A percentile compares a stretch with the other conserved stretches of the same genome.
phyloP scores from a whole-genome alignment of 2,888 invertebrate genomes.

The Pseudococcus jackbeardsleyi region DNA sequence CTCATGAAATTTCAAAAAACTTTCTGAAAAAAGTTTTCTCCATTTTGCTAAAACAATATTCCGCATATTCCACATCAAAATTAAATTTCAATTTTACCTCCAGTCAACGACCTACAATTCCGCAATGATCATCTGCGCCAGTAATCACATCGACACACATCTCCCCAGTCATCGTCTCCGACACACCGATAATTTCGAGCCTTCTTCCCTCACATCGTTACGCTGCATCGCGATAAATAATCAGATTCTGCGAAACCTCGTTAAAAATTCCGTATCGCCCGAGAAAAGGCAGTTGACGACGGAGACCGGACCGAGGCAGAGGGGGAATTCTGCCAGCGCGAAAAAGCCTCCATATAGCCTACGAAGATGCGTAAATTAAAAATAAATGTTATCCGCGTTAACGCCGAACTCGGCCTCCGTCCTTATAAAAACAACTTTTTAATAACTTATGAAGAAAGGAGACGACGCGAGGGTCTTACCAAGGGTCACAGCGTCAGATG shows the following conservation, averaged over 20 bases:
- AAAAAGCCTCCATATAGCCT: not conserved
- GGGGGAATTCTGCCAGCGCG: not conserved
- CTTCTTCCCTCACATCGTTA: not conserved
- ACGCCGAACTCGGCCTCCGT: slow-evolving; percentile 1
- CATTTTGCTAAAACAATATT: no score
- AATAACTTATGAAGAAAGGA: slow-evolving; percentile 23
- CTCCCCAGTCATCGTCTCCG: no score
- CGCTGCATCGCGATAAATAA: not conserved
- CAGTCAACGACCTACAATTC: no score
- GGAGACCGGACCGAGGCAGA: no score
- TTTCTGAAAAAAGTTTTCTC: no score
- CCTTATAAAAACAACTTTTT: slow-evolving; percentile 43
- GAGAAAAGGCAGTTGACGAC: not conserved
- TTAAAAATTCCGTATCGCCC: not conserved
- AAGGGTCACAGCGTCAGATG: slow-evolving; percentile 36
- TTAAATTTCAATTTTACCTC: no score
- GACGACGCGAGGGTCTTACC: slow-evolving; percentile 9
- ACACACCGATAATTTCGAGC: no score
- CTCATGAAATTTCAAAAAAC: no score
- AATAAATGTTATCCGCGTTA: slow-evolving; percentile 45
- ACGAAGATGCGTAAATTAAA: slow-evolving; percentile 22
- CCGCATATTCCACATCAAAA: no score
- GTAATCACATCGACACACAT: no score
- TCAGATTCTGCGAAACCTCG: not conserved
- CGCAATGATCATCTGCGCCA: no score